Base-by-base conservation (phyloP, 2,797 vertebrate genomes). In the Mustela erminea region DNA sequence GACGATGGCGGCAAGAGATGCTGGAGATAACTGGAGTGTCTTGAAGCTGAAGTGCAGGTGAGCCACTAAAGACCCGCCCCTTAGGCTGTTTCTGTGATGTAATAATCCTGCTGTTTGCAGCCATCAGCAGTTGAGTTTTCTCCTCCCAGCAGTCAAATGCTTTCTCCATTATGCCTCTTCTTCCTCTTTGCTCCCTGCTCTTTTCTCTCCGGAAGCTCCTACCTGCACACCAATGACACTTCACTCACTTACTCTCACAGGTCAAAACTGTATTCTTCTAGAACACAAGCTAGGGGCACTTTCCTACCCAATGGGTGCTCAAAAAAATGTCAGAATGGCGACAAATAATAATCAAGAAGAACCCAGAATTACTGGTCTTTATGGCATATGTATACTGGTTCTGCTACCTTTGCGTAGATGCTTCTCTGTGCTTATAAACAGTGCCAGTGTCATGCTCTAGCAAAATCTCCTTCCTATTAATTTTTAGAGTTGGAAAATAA, bases 391-490 rank as follows among this genome's bases (percentile, higher is more conserved):
- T 60, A 82, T 25, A 97, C 49, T 29, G 89, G 60, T 75, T 96
- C 49, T 81, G 8, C 88, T 91, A 46, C 25, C 97, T 4, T 15
- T 87, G 70, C 87, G 72, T 92, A 98, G 96, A 95, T 87, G 94
- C 84, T 97, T 91, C 72, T 84, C 56, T 93, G 25, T 96, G 60
- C 95, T 93, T 96, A 21, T 68, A 92, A 96, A 64, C 1, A 84
- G 81, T 68, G 96, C n/a, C 97, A 97, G 93, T 58, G 21, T 92
- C 32, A 85, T 15, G 15, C 25, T 92, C 62, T 87, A 97, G 97
- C 93, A 96, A 97, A 98, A 94, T 97, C 74, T 87, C 85, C 78
- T 97, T 89, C 90, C 64, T 90, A 87, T 92, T 97, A 18, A 83
- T 41, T 96, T 85, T 43, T 92, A 41, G 35, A 68, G 15, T 70